Conservation (phyloP, 2,113 vertebrate genomes). For the Microtus pennsylvanicus region DNA sequence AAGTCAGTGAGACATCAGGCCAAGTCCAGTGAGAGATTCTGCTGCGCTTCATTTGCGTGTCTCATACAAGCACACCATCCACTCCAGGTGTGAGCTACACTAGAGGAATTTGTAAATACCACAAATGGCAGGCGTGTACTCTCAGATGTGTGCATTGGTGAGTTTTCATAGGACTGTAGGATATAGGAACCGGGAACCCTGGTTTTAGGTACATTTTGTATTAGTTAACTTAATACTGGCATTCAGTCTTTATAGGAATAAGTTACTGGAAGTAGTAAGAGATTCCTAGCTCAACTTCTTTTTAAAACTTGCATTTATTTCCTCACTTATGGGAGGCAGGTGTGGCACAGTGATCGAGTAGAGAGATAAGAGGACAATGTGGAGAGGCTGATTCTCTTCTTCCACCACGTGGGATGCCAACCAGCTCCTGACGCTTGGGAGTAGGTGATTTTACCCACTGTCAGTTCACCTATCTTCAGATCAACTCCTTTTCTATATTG, state of each 20-base stretch:
- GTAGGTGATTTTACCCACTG: not conserved
- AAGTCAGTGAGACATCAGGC: too few relatives aligned
- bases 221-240: not conserved
- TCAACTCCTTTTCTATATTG: not conserved
- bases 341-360: not conserved
- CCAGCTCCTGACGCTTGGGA: not conserved
- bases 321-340: not conserved
- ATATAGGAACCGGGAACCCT: not conserved
- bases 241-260: not conserved
- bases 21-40: not conserved
- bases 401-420: not conserved
- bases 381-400: not conserved
- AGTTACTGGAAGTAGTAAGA: not conserved
- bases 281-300: not conserved
- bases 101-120: not conserved
- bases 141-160: not conserved
- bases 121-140: not conserved
- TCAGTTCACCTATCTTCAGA: not conserved
- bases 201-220: not conserved
- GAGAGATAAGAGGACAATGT: not conserved
- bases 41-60: too few relatives aligned
- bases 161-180: not conserved
- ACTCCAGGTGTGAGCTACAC: not conserved
- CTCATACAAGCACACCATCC: not conserved
- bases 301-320: not conserved